Base-by-base conservation (phyloP, 2,113 vertebrate species). In the Mungos mungo region DNA sequence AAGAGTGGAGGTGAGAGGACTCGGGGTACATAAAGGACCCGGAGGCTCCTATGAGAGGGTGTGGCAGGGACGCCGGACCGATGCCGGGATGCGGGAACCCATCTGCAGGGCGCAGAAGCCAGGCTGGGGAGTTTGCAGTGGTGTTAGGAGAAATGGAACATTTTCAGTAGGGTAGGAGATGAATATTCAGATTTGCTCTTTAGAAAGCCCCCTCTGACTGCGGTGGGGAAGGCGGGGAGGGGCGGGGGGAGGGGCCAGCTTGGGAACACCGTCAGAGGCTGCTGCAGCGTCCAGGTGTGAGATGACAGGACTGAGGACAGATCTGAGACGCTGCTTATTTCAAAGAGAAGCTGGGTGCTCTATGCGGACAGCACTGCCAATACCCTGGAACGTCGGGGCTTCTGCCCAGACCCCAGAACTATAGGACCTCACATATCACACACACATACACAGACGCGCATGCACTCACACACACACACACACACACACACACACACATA, bases 161-260 rank as follows among this genome's bases (percentile, higher is more conserved):
- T 54, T 66, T 19, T 12, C 9, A 54, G 14, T 19, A 12, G n/a
- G 41, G 21, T 7, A 57, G 25, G 66, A 16, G 35, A 27, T 0
- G 9, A 72, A 50, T 33, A 18, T 2, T 16, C 11, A 47, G 23
- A 31, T 21, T 25, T 50, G 29, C 27, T 27, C 18, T 68, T 83
- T 52, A n/a, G 54, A 74, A 63, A 57, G 71, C 5, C 33, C 38
- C 0, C 18, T 76, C 60, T 23, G 29, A 31, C 50, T 82, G 35
- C 4, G 47, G 38, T 11, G 72, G 52, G 38, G 31, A 27, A 33
- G 10, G 7, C 7, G 1, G 2, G 16, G 3, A 7, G 31, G 35
- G 4, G 7, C 1, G 2, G 6, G 13, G 29, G 16, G 3, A 18
- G 35, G 66, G 13, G 1, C 0, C 4, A 8, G 7, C 38, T 47